Percentiles rank a stretch among this genome's conserved stretches.
Evolutionary conservation across 2,888 invertebrate species (phyloP).

Genomic region (Ceratothoa steindachneri): DNA sequence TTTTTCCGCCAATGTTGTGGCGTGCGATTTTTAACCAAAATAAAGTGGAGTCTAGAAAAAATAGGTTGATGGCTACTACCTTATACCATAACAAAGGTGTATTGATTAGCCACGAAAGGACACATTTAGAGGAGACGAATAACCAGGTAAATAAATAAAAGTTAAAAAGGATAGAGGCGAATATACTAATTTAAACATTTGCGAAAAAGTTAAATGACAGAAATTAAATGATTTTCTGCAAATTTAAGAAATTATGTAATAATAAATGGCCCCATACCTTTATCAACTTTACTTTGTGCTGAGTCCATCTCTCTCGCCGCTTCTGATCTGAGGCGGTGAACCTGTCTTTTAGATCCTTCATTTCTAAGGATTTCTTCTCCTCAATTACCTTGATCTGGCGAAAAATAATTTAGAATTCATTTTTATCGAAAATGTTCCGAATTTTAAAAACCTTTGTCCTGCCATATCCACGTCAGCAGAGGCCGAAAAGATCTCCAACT

Average conservation of each 20-base stretch:
- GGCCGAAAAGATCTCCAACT: no score
- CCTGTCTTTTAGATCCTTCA: slow-evolving; percentile 26
- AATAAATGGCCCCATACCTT: slow-evolving; percentile 20
- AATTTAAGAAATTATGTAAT: background rate
- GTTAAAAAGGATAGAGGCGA: background rate
- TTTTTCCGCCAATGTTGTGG: no score
- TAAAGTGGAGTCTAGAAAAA: no score
- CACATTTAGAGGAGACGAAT: no score
- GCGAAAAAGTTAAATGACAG: no score
- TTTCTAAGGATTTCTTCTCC: slow-evolving; percentile 25
- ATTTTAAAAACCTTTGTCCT: background rate
- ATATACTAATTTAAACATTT: background rate
- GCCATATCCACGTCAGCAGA: no score
- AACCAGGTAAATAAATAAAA: no score
- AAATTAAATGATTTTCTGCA: no score
- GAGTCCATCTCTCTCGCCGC: slow-evolving; percentile 38
- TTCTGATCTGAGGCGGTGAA: slow-evolving; percentile 27
- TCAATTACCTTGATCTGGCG: slow-evolving; percentile 24
- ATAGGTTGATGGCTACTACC: no score
- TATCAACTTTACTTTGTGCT: slow-evolving; percentile 35
- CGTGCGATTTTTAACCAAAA: no score
- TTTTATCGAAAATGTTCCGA: background rate
- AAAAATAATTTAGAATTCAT: background rate
- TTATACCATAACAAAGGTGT: no score
- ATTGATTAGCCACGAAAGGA: no score